Conservation (phyloP, 2,113 vertebrate species). For the Columba janthina region DNA sequence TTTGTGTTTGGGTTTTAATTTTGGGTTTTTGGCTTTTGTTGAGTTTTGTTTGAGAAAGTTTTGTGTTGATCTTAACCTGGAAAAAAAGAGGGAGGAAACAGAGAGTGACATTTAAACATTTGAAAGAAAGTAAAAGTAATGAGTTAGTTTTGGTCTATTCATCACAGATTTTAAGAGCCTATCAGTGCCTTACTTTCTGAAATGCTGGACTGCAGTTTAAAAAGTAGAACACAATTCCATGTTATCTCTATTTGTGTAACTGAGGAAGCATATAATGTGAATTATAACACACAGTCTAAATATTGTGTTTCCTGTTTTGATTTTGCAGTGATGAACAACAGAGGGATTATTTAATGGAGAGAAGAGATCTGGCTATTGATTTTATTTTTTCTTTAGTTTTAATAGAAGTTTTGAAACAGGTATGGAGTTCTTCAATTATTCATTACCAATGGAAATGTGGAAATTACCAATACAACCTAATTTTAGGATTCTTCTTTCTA, state of each 20-base stretch:
- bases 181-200: not conserved
- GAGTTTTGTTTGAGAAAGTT: not conserved
- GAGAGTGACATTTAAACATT: not conserved
- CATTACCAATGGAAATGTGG: not conserved
- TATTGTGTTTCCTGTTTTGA: slow-evolving; percentile 53
- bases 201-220: not conserved
- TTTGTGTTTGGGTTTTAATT: not conserved
- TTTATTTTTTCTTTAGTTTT: slow-evolving; percentile 98
- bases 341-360: slow-evolving; percentile 96
- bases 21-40: not conserved
- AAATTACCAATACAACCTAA: not conserved
- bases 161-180: not conserved
- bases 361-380: slow-evolving; percentile 98
- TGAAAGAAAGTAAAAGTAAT: not conserved
- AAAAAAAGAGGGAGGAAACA: not conserved
- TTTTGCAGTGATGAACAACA: slow-evolving; percentile 94
- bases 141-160: not conserved
- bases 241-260: not conserved
- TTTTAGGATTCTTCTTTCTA: not conserved
- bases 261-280: not conserved
- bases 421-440: slow-evolving; percentile 63
- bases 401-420: slow-evolving; percentile 99
- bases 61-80: not conserved
- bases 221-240: not conserved
- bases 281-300: not conserved